Evolutionary conservation across 1,140 invertebrate species (phyloP).

Genomic region (Trissolcus basalis): DNA sequence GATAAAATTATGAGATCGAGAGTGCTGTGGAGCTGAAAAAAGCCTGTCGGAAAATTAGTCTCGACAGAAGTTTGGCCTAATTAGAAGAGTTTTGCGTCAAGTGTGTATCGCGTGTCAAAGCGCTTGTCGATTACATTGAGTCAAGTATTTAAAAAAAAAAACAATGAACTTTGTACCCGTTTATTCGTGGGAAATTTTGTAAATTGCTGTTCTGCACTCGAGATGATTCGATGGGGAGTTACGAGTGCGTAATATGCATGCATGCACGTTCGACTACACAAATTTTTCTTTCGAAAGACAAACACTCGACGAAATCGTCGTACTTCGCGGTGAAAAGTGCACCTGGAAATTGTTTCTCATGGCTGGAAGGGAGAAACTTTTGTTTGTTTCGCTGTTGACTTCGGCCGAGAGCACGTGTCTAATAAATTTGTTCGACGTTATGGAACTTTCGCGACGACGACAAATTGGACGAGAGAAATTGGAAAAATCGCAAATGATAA

Average conservation of each 20-base stretch:
- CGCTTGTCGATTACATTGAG: constrained; percentile 15
- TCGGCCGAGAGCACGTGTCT: constrained; percentile 32
- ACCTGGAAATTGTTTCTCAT: constrained; percentile 43
- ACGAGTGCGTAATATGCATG: constrained; percentile 6
- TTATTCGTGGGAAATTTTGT: too few relatives aligned
- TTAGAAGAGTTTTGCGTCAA: constrained; percentile 36
- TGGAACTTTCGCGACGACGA: constrained; percentile 35
- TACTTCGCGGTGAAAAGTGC: constrained; percentile 20
- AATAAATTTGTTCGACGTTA: constrained; percentile 45
- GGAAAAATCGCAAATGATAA: constrained; percentile 43
- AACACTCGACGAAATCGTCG: constrained; percentile 25
- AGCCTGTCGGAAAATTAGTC: constrained; percentile 23
- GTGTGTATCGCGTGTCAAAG: constrained; percentile 13
- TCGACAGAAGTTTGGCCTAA: constrained; percentile 24
- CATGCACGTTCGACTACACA: constrained; percentile 18
- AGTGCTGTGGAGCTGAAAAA: constrained; percentile 13
- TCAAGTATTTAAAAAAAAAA: constrained; percentile 9
- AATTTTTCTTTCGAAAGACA: constrained; percentile 32
- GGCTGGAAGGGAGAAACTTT: constrained; percentile 16
- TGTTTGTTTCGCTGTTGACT: constrained; percentile 43
- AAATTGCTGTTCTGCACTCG: constrained; percentile 29
- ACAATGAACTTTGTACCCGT: too few relatives aligned
- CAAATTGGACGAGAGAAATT: constrained; percentile 46
- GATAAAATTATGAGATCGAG: background rate
- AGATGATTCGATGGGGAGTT: constrained; percentile 47